Base-by-base conservation (phyloP, 2,888 invertebrate genomes). In the Mythimna impura region DNA sequence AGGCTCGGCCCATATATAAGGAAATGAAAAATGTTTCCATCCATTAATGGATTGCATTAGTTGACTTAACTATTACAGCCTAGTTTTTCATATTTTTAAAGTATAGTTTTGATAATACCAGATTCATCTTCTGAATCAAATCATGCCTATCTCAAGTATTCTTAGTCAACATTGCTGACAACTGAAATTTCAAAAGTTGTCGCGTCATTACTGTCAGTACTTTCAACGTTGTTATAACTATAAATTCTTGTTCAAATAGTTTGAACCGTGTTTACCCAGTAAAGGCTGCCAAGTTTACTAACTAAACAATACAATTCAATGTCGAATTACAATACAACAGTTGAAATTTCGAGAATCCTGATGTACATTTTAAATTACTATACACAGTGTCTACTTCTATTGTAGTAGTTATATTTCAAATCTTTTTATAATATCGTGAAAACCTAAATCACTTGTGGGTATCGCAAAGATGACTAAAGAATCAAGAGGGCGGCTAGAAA, bases 231-330 rank as follows among this genome's bases (percentile, higher is more conserved):
- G 17, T 58, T 73, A 36, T n/a, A 30, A 63, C 47, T 34, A n/a
- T 12, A 22, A 74, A 55, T 22, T 43, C 40, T 62, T 62, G n/a
- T 58, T 63, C 47, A 74, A 64, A 75, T 60, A 54, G 30, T 54
- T 58, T 14, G 8, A 12, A 14, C 63, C n/a, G 50, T 55, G 25
- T 72, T 65, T 65, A 43, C 61, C 50, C 34, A 40, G 60, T 47
- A 64, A 76, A 54, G 47, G 12, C 30, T 54, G 62, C 60, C 22
- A 73, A 76, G 60, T 76, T 73, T 73, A 61, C 14, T 60, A 30
- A 76, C 66, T 47, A 66, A 71, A 83, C 62, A 71, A 71, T 61
- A 30, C 65, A 76, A 76, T 34, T 75, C 40, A 50, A 66, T 63
- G 57, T 76, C 58, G 30, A 76, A 76, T 76, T 63, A 60, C 34